Conservation (phyloP, 2,888 invertebrate genomes). For the Prionchulus punctatus region DNA sequence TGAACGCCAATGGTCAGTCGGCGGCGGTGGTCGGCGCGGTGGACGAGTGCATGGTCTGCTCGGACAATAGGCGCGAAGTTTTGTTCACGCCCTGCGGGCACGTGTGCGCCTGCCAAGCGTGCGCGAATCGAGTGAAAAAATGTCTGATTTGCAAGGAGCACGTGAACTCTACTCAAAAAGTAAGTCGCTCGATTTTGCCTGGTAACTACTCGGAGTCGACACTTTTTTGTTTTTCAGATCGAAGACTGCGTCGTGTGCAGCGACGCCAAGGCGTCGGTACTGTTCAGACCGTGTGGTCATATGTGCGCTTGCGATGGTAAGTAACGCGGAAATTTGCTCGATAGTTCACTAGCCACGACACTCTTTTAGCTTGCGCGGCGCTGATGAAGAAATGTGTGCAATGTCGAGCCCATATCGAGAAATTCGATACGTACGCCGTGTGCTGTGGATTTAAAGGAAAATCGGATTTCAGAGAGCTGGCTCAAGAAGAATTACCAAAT, state of each 20-base stretch:
- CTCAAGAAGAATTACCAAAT: too few species aligned
- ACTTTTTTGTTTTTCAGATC: conserved; percentile 44
- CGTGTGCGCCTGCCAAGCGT: conserved; percentile 75
- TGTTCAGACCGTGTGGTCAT: conserved; percentile 87
- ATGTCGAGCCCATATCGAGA: conserved; percentile 68
- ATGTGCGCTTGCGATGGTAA: conserved; percentile 70
- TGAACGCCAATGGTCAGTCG: conserved; percentile 16
- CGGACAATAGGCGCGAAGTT: conserved; percentile 75
- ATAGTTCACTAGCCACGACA: background rate
- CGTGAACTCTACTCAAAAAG: conserved; percentile 59
- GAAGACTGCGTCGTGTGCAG: conserved; percentile 93
- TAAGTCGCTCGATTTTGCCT: conserved; percentile 26
- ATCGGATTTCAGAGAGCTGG: too few species aligned
- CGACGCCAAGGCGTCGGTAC: conserved; percentile 71
- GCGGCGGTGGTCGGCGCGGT: too few species aligned
- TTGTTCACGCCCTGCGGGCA: conserved; percentile 79
- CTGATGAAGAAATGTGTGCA: conserved; percentile 95
- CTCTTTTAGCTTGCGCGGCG: conserved; percentile 51
- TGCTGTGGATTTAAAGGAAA: conserved; percentile 45
- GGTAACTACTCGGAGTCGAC: background rate
- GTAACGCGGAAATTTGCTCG: too few species aligned
- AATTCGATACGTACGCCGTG: conserved; percentile 34
- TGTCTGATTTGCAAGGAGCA: conserved; percentile 77
- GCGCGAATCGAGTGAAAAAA: conserved; percentile 74
- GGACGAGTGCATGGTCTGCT: conserved; percentile 86